These are phyloP conservation scores for Catharus bicknelli DNA, from an alignment of 2,113 vertebrate genomes.

Conservation along the genomic window DNA sequence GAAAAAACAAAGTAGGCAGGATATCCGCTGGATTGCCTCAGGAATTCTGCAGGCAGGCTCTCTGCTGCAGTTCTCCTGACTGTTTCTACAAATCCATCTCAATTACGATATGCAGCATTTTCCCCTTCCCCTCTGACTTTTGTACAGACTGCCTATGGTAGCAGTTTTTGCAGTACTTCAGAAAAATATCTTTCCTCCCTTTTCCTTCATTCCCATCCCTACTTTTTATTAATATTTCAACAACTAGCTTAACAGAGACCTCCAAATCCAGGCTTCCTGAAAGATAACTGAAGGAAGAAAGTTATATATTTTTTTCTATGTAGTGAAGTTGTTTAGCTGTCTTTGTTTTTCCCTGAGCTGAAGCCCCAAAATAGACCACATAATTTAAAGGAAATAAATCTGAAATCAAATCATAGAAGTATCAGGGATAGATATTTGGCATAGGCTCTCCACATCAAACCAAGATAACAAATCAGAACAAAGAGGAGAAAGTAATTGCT, in stretches of 20 bases:
- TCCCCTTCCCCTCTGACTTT: background rate
- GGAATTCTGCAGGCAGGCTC: background rate
- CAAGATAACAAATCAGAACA: conserved; percentile 13
- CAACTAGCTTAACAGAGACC: background rate
- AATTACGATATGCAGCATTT: background rate
- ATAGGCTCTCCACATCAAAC: background rate
- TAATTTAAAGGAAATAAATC: background rate
- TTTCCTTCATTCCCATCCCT: background rate
- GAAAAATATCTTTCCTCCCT: background rate
- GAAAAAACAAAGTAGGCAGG: background rate
- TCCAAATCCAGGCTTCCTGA: background rate
- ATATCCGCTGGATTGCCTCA: background rate
- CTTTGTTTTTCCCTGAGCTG: background rate
- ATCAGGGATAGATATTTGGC: background rate
- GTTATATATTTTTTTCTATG: background rate
- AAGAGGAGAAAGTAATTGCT: conserved; percentile 41
- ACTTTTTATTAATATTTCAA: background rate
- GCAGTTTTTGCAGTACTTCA: background rate
- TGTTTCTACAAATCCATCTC: background rate
- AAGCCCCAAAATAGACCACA: background rate
- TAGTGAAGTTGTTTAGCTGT: background rate
- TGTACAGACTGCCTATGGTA: background rate
- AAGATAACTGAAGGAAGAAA: background rate
- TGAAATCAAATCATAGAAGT: background rate
- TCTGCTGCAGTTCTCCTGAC: background rate